Conservation (phyloP, 2,113 vertebrate species). For the Acinonyx jubatus region DNA sequence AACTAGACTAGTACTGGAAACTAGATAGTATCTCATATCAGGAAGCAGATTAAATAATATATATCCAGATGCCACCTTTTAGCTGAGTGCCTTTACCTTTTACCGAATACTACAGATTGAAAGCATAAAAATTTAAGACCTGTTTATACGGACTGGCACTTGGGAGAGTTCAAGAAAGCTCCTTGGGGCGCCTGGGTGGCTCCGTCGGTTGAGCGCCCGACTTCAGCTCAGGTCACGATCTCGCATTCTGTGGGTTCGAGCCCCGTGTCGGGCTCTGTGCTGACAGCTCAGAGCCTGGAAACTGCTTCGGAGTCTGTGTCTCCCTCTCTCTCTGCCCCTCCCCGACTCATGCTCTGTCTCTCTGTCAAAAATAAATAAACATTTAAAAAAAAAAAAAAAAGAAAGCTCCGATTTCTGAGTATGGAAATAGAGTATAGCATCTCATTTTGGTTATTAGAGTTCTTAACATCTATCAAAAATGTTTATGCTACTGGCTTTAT, state of each 20-base stretch:
- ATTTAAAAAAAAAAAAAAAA: background rate
- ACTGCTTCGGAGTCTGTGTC: no score
- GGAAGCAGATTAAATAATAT: background rate
- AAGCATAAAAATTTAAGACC: background rate
- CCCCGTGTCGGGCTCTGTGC: no score
- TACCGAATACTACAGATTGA: background rate
- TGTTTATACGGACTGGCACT: background rate
- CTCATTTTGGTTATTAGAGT: constrained; percentile 25
- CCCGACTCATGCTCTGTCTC: no score
- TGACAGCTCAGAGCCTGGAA: no score
- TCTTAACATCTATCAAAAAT: constrained; percentile 8
- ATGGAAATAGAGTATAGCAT: background rate
- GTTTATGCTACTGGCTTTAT: background rate
- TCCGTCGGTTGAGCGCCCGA: no score
- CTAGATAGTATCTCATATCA: background rate
- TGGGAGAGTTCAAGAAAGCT: background rate
- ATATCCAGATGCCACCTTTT: background rate
- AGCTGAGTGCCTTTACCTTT: background rate
- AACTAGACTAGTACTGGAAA: background rate
- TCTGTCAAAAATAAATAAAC: no score
- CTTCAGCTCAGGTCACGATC: no score
- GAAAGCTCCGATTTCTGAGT: constrained; percentile 1
- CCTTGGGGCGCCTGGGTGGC: background rate
- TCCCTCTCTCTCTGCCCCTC: no score
- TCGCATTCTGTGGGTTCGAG: no score